Base-by-base conservation (phyloP, 2,113 vertebrate genomes). In the Hystrix cristata region DNA sequence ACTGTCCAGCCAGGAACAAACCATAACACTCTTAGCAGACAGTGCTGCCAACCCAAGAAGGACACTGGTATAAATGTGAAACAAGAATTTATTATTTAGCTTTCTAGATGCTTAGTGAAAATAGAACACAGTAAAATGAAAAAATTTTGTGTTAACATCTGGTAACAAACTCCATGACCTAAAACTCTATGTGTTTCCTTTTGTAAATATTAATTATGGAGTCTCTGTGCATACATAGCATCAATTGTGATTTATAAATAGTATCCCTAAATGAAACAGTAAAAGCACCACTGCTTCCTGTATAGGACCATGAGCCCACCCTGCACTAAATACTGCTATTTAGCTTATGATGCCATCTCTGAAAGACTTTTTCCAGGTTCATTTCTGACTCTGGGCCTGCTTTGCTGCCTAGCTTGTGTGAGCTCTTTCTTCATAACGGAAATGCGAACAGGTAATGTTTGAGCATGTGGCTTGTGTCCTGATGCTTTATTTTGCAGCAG, bases 401-500 rank as follows among this genome's bases (percentile, higher is more conserved):
- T 85, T 96, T 90, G n/a, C 43, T 80, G 12, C 51, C 87, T 83
- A 9, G 18, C 38, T 16, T 80, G 90, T 80, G 43, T 62, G 16
- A 90, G 48, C 48, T 79, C 11, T 91, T 85, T 71, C 9, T 18
- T 89, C 78, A 72, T 19, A 62, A 60, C 55, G 10, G 82, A 90
- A 53, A 11, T 57, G 9, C 48, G 65, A 53, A 71, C 6, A 86
- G 27, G 65, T 23, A 79, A 0, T 89, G 3, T 48, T 34, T 95
- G 21, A 71, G 3, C 27, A 62, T 71, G 38, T 85, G 46, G 29
- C 27, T 21, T 62, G 7, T 81, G 15, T 76, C 95, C 23, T 71
- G 46, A 76, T 79, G 25, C 74, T 90, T 97, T 94, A 71, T 62
- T 94, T 86, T 81, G 86, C 15, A 82, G 43, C n/a, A 38, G 21